Evolutionary conservation across 2,888 invertebrate genomes (phyloP).

Genomic region (Meliscaeva auricollis): DNA sequence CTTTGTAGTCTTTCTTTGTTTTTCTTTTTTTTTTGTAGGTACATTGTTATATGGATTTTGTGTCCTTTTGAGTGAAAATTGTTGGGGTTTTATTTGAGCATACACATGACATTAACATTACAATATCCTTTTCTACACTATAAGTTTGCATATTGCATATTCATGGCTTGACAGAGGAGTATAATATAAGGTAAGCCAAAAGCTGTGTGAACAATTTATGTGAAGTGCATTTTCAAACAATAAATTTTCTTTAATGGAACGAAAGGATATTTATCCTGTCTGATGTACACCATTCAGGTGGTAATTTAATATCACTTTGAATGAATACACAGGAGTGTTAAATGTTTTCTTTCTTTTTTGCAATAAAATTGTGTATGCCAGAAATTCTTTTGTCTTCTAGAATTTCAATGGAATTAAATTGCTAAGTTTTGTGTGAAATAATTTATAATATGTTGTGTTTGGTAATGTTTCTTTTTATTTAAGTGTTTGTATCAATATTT

Average conservation of each 20-base stretch:
- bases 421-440: slow-evolving; percentile 4
- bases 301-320: slow-evolving; percentile 53
- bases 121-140: slow-evolving; percentile 28
- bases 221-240: slow-evolving; percentile 65
- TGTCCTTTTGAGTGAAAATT: slow-evolving; percentile 41
- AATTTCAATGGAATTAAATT: slow-evolving; percentile 6
- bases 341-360: slow-evolving; percentile 2
- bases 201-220: slow-evolving; percentile 64
- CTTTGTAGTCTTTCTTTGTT: neutral
- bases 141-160: slow-evolving; percentile 52
- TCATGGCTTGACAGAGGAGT: slow-evolving; percentile 38
- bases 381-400: slow-evolving; percentile 12
- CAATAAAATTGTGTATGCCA: neutral
- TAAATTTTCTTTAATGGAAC: slow-evolving; percentile 68
- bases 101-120: slow-evolving; percentile 1
- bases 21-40: slow-evolving; percentile 11
- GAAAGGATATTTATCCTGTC: slow-evolving; percentile 70
- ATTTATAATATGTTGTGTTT: no score
- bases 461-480: no score
- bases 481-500: no score
- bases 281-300: slow-evolving; percentile 56
- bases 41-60: slow-evolving; percentile 17
- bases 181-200: slow-evolving; percentile 33
- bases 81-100: slow-evolving; percentile 8
- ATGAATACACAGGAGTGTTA: slow-evolving; percentile 31